Conservation (phyloP, 2,888 invertebrate genomes). For the Unio delphinus region DNA sequence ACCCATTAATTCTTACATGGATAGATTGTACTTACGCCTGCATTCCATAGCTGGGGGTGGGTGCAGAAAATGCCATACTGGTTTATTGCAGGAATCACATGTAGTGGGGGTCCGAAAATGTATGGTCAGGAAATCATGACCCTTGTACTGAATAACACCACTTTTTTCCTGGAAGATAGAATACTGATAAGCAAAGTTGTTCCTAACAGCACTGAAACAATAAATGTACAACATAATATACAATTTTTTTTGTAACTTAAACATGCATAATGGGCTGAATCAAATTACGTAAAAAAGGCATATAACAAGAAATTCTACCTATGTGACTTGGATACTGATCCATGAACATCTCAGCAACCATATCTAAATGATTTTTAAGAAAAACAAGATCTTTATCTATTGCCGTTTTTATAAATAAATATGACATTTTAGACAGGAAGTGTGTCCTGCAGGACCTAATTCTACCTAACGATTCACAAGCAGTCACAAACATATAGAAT, state of each 20-base stretch:
- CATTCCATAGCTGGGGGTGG: slow-evolving; percentile 98
- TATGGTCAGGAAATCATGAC: slow-evolving; percentile 96
- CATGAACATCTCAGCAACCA: too few species aligned
- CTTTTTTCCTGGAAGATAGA: slow-evolving; percentile 46
- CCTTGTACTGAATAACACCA: slow-evolving; percentile 81
- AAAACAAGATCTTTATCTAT: too few species aligned
- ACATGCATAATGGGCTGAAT: too few species aligned
- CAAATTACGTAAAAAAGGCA: too few species aligned
- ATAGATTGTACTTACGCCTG: slow-evolving; percentile 78
- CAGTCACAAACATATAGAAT: too few species aligned
- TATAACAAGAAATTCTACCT: too few species aligned
- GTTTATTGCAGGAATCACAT: slow-evolving; percentile 97
- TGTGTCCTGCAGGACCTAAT: too few species aligned
- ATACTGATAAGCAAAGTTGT: not conserved
- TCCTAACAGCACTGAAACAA: not conserved
- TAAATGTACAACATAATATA: not conserved
- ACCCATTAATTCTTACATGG: not conserved
- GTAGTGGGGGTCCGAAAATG: slow-evolving; percentile 98
- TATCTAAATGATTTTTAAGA: too few species aligned
- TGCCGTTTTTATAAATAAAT: too few species aligned
- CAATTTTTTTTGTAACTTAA: not conserved
- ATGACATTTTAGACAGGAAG: too few species aligned
- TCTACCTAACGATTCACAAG: too few species aligned
- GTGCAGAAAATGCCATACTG: slow-evolving; percentile 97
- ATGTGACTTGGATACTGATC: too few species aligned